Conservation (phyloP, 2,113 vertebrate genomes). For the Telmatochromis sp. region DNA sequence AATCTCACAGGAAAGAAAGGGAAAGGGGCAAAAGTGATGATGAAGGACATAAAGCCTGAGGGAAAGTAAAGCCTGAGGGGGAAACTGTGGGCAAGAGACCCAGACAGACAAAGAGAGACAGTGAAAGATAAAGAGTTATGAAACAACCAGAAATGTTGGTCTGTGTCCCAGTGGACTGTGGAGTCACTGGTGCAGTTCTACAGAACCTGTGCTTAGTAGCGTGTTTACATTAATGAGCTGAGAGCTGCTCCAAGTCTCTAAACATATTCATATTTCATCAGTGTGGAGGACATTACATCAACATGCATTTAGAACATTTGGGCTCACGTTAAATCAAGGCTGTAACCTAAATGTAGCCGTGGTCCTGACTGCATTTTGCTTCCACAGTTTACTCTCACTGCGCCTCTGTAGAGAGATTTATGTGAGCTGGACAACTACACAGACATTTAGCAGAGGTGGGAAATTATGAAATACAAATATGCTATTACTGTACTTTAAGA, state of each 20-base stretch:
- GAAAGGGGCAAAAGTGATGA: constrained; percentile 1
- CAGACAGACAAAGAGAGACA: neutral
- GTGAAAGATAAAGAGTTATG: neutral
- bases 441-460: neutral
- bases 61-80: constrained; percentile 21
- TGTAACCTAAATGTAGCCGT: neutral
- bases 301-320: neutral
- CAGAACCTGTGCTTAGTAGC: constrained; percentile 47
- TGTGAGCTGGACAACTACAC: neutral
- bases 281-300: neutral
- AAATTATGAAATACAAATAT: neutral
- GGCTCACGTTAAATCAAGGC: neutral
- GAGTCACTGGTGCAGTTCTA: constrained; percentile 43
- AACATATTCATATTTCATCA: constrained; percentile 17
- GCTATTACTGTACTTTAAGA: neutral
- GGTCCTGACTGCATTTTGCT: neutral
- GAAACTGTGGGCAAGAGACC: neutral
- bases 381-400: neutral
- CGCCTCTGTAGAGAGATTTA: neutral
- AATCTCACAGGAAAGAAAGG: neutral
- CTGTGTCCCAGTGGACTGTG: constrained; percentile 32
- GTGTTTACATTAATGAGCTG: constrained; percentile 58
- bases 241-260: constrained; percentile 26
- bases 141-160: constrained; percentile 7
- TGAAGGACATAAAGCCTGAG: constrained; percentile 24